A percentile compares a stretch with the other conserved stretches of the same genome.
These are phyloP conservation scores for Drosophila meridiana DNA, from an alignment of 2,888 invertebrate genomes.

Conservation along the genomic window DNA sequence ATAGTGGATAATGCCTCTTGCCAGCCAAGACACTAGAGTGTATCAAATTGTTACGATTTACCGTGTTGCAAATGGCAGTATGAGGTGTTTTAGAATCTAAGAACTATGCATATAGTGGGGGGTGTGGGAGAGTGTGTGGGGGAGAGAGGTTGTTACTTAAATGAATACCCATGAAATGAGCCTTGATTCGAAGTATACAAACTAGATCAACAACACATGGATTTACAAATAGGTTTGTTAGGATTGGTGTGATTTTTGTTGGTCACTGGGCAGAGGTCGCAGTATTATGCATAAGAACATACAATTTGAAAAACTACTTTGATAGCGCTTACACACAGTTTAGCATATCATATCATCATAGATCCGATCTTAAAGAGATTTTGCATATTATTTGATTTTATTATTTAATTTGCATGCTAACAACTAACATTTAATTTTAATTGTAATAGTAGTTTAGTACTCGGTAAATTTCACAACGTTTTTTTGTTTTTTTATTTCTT, in stretches of 20 bases:
- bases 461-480: conserved; percentile 59
- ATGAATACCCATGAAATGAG: conserved; percentile 39
- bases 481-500: background rate
- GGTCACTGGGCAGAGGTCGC: conserved; percentile 51
- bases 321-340: conserved; percentile 33
- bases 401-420: conserved; percentile 57
- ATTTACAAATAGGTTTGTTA: conserved; percentile 23
- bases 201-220: conserved; percentile 28
- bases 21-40: conserved; percentile 50
- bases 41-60: conserved; percentile 44
- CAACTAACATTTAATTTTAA: conserved; percentile 74
- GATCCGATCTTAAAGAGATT: conserved; percentile 31
- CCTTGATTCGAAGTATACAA: conserved; percentile 36
- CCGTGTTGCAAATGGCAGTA: conserved; percentile 63
- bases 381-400: conserved; percentile 8
- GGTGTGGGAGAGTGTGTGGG: background rate
- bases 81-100: conserved; percentile 57
- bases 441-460: conserved; percentile 48
- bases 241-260: conserved; percentile 29
- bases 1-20: conserved; percentile 62
- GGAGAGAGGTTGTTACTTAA: conserved; percentile 25
- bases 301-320: conserved; percentile 36
- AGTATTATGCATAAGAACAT: conserved; percentile 24
- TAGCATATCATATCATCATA: conserved; percentile 39
- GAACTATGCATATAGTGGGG: conserved; percentile 37